Evolutionary conservation across 2,797 vertebrate species (phyloP).

Genomic region (Anisognathus igniventris): DNA sequence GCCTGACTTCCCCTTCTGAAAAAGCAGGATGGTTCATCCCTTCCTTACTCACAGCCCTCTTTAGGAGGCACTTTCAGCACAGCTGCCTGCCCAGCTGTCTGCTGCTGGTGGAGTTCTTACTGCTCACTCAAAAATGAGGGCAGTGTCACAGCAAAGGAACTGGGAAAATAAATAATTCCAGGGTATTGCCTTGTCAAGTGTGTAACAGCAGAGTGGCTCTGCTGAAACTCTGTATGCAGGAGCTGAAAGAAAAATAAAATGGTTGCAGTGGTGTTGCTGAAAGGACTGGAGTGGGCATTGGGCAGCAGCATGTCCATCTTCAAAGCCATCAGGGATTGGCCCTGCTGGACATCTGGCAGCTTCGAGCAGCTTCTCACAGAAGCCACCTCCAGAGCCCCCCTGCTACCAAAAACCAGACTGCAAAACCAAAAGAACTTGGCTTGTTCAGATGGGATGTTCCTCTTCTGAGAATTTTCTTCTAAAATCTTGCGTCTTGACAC

Average conservation of each 20-base stretch:
- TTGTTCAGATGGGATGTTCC: background rate
- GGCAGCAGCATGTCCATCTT: background rate
- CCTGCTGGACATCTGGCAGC: background rate
- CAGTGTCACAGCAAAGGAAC: too few relatives aligned
- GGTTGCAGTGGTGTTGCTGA: background rate
- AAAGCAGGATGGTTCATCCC: background rate
- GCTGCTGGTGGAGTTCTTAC: accelerated
- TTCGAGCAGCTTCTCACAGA: background rate
- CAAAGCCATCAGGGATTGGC: background rate
- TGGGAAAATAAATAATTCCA: background rate
- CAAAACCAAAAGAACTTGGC: background rate
- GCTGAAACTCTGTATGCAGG: accelerated
- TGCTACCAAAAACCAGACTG: background rate
- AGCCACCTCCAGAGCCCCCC: accelerated
- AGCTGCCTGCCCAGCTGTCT: background rate
- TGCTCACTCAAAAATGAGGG: background rate
- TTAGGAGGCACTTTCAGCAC: background rate
- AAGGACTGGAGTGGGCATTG: background rate
- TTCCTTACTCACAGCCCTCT: background rate
- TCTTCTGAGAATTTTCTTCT: background rate
- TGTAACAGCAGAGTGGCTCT: background rate
- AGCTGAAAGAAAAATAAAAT: background rate
- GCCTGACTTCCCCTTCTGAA: background rate
- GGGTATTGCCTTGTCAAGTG: background rate
- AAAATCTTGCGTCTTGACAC: background rate